These are phyloP conservation scores for Drosophila parvula DNA, from an alignment of 1,140 invertebrate species.

Conservation along the genomic window DNA sequence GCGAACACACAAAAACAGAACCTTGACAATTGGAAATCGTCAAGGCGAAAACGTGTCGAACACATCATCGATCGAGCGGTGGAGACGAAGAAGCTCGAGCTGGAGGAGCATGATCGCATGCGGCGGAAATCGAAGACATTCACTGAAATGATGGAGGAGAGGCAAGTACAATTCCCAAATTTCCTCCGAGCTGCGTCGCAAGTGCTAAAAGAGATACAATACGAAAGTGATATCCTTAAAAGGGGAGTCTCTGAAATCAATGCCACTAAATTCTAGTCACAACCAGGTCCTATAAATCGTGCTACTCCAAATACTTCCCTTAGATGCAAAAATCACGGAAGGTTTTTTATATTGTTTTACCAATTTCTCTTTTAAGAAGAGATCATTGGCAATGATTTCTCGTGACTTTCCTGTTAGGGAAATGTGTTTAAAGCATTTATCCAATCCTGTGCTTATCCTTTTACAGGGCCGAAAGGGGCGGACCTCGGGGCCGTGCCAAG, in stretches of 20 bases:
- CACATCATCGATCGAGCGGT: constrained; percentile 95
- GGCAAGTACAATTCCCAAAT: constrained; percentile 85
- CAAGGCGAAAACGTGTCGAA: constrained; percentile 93
- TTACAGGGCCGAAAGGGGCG: constrained; percentile 85
- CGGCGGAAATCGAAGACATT: constrained; percentile 94
- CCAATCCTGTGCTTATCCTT: neutral
- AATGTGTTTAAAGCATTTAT: neutral
- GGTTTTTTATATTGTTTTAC: no score
- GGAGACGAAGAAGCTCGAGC: constrained; percentile 93
- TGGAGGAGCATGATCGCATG: constrained; percentile 89
- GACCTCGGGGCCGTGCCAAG: constrained; percentile 81
- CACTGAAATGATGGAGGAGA: constrained; percentile 96
- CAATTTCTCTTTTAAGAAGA: no score
- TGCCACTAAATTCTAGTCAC: neutral
- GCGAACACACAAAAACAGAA: constrained; percentile 86
- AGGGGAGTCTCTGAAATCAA: neutral
- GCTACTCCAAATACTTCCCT: neutral
- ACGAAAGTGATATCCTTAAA: neutral
- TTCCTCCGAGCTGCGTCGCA: neutral
- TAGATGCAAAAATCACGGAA: neutral
- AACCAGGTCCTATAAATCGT: neutral
- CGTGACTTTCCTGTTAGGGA: neutral
- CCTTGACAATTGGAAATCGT: constrained; percentile 97
- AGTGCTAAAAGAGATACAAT: neutral
- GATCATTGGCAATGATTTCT: neutral